phyloP scores from a whole-genome alignment of 1,140 invertebrate species.

The Chionoecetes opilio region DNA sequence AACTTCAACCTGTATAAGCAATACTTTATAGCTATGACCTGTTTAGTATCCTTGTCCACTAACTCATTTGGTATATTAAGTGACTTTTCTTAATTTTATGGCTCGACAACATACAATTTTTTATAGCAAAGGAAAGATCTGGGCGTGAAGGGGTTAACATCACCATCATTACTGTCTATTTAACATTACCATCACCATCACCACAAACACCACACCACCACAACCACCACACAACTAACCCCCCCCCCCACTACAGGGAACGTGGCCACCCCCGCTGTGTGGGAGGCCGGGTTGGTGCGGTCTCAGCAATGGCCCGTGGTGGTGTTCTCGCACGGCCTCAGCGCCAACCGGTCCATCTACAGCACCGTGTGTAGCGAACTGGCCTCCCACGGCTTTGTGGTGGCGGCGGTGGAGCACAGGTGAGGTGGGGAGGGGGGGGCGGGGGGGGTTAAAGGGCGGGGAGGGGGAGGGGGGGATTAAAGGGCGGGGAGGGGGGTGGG shows the following conservation, averaged over 20 bases:
- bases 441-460: not conserved
- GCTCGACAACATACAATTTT: too few relatives aligned
- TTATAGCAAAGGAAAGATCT: too few relatives aligned
- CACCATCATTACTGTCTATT: too few relatives aligned
- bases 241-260: not conserved
- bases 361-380: conserved; percentile 68
- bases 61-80: too few relatives aligned
- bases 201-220: not conserved
- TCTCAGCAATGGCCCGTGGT: conserved; percentile 59
- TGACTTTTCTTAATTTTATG: too few relatives aligned
- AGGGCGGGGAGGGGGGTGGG: too few relatives aligned
- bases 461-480: too few relatives aligned
- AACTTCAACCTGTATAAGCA: too few relatives aligned
- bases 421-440: not conserved
- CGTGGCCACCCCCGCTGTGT: conserved; percentile 60
- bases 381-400: conserved; percentile 72
- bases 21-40: too few relatives aligned
- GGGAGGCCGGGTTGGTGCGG: conserved; percentile 60
- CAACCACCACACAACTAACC: not conserved
- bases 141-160: too few relatives aligned
- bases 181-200: not conserved
- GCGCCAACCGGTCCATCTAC: conserved; percentile 75
- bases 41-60: too few relatives aligned
- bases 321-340: conserved; percentile 67
- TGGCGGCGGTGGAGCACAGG: conserved; percentile 74